Evolutionary conservation across 2,888 invertebrate species (phyloP).

Genomic region (Dyspetes luteomarginatus): DNA sequence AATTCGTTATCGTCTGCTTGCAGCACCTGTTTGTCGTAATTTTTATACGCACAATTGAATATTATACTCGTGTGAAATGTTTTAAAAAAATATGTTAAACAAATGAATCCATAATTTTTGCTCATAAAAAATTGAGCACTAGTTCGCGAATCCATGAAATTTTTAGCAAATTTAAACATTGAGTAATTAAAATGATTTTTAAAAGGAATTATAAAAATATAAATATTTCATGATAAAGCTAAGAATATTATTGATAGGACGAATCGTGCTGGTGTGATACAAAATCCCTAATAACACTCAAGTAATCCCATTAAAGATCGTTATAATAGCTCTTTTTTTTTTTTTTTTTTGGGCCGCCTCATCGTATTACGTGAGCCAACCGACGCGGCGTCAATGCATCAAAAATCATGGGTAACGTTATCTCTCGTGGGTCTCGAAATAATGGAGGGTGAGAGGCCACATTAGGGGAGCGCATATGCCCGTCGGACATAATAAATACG

Average conservation of each 20-base stretch:
- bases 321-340: constrained; percentile 37
- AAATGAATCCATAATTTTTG: neutral
- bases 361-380: constrained; percentile 27
- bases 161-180: no score
- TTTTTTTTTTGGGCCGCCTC: constrained; percentile 30
- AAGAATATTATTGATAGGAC: no score
- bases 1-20: neutral
- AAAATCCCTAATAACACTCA: constrained; percentile 57
- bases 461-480: constrained; percentile 66
- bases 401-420: constrained; percentile 80
- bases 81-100: neutral
- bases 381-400: constrained; percentile 69
- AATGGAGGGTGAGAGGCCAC: constrained; percentile 59
- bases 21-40: constrained; percentile 35
- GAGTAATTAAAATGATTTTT: no score
- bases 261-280: no score
- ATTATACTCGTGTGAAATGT: neutral
- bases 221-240: no score
- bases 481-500: constrained; percentile 68
- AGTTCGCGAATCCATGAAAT: no score
- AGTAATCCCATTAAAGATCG: constrained; percentile 64
- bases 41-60: neutral
- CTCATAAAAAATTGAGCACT: no score
- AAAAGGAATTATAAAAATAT: no score
- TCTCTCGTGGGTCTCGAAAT: constrained; percentile 70